Evolutionary conservation across 2,888 invertebrate genomes (phyloP), one percentile per base, ranked within the genome.

Genomic region (Sialis lutaria): DNA sequence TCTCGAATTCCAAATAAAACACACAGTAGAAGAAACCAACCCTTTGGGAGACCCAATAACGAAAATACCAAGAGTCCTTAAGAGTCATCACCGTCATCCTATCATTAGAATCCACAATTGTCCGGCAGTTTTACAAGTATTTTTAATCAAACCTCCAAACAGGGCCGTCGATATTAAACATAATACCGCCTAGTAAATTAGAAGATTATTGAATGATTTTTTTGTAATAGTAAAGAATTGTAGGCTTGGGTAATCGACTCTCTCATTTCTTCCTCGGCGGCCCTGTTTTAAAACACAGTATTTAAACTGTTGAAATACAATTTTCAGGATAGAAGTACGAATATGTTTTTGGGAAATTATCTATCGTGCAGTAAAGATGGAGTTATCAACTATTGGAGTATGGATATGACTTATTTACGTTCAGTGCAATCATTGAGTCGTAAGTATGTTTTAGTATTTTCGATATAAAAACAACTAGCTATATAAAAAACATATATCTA

Each of bases 321-420:
- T 6, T 46, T 46, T 30, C 60, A 74, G 68, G 72, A 74, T 55
- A 68, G 75, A 50, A 68, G 62, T 9, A 69, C 68, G 8, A 72
- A 71, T 55, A 73, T 75, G 51, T 68, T 72, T 52, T 73, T 74
- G 49, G 87, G 87, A 40, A 72, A 73, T 54, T 86, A 85, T 63
- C 61, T 86, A 51, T 81, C 86, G 0, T 75, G 76, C 33, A 85
- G 85, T 56, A 77, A 76, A 53, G 86, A 87, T 57, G 88, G 88
- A 1, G 67, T 72, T 55, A 72, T 88, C 53, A 82, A 82, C 60
- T 81, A 83, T 64, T 88, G 87, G 87, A 73, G 79, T 0, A 62
- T 80, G 10, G 77, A 81, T 55, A 73, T 85, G 69, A 69, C 72
- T n/a, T 67, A 74, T 45, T 66, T 77, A 53, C 70, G 79, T 48